Evolutionary conservation across 1,140 invertebrate species (phyloP).

Genomic region (Drosophila ananassae): DNA sequence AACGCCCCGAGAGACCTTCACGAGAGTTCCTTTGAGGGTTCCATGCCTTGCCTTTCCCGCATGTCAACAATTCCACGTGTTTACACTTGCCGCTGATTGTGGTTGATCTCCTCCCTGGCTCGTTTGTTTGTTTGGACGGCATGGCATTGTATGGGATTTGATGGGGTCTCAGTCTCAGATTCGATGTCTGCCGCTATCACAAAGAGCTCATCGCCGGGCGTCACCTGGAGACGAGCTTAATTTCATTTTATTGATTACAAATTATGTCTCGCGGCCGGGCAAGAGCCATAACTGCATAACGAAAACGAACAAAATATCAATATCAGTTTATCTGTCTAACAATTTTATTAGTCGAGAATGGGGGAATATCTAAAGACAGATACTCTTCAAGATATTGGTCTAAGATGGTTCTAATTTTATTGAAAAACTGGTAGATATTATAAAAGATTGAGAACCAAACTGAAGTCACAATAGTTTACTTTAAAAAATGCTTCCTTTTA

Average conservation of each 20-base stretch:
- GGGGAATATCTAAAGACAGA: background rate
- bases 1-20: constrained; percentile 61
- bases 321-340: constrained; percentile 69
- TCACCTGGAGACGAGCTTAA: constrained; percentile 54
- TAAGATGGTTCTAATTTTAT: background rate
- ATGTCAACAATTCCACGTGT: constrained; percentile 62
- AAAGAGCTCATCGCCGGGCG: constrained; percentile 60
- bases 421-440: no score
- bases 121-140: background rate
- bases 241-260: constrained; percentile 78
- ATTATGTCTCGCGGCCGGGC: constrained; percentile 61
- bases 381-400: background rate
- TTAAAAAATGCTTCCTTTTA: no score
- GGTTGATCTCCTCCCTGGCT: constrained; percentile 38
- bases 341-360: constrained; percentile 69
- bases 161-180: constrained; percentile 10
- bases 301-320: constrained; percentile 36
- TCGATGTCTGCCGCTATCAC: constrained; percentile 55
- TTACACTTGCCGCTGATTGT: constrained; percentile 79
- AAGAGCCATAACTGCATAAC: constrained; percentile 28
- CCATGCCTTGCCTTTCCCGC: constrained; percentile 19
- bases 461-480: no score
- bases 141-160: constrained; percentile 15
- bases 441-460: no score
- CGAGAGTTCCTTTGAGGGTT: constrained; percentile 16